A percentile compares a stretch with the other conserved stretches of the same genome.
These are phyloP conservation scores for Thymelicus acteon DNA, from an alignment of 2,888 invertebrate genomes.

Conservation along the genomic window DNA sequence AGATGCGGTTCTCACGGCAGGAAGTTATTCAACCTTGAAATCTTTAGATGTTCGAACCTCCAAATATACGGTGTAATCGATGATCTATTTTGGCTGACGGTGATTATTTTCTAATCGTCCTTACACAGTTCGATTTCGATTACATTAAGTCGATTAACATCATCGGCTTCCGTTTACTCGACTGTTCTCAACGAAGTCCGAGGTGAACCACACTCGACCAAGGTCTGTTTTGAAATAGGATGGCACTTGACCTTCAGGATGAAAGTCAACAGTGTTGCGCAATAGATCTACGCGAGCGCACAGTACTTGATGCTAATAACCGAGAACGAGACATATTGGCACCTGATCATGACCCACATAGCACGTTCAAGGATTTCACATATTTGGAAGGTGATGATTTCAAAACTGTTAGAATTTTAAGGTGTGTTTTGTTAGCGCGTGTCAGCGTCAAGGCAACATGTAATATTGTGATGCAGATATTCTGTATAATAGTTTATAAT, in stretches of 20 bases:
- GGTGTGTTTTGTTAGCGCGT: conserved; percentile 68
- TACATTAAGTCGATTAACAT: conserved; percentile 71
- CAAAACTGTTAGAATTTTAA: conserved; percentile 75
- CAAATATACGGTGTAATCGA: conserved; percentile 20
- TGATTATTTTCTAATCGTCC: conserved; percentile 34
- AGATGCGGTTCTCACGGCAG: conserved; percentile 77
- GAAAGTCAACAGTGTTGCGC: conserved; percentile 83
- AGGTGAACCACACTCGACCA: conserved; percentile 80
- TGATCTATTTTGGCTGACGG: conserved; percentile 16
- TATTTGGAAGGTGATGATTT: conserved; percentile 82
- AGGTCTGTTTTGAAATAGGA: conserved; percentile 84
- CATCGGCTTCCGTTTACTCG: conserved; percentile 76
- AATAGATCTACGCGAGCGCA: conserved; percentile 71
- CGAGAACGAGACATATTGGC: conserved; percentile 77
- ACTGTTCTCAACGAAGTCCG: conserved; percentile 66
- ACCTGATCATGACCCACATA: conserved; percentile 83
- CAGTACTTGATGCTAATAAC: conserved; percentile 79
- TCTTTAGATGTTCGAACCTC: conserved; percentile 60
- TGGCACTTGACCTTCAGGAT: conserved; percentile 84
- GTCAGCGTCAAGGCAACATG: conserved; percentile 48
- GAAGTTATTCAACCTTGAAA: conserved; percentile 77
- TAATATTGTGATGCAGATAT: conserved; percentile 32
- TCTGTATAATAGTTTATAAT: neutral
- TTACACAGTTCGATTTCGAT: conserved; percentile 46
- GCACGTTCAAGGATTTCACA: conserved; percentile 82